These are phyloP conservation scores for Coracias cyanogaster DNA, from an alignment of 2,797 vertebrate genomes.

Conservation along the genomic window DNA sequence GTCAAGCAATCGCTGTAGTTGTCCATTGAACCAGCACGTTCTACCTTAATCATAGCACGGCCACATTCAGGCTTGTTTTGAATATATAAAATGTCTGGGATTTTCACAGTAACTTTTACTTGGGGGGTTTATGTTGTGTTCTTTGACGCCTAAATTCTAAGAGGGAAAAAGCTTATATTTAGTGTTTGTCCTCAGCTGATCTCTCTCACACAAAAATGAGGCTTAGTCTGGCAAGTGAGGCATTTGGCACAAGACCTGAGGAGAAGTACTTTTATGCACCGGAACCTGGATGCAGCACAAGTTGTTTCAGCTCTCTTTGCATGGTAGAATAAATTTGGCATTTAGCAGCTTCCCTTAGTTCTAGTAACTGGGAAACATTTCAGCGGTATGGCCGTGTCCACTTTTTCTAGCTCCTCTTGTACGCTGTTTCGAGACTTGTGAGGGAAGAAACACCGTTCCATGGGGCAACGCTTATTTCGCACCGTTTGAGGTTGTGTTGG, in stretches of 20 bases:
- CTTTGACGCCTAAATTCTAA: not conserved
- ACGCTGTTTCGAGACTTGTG: conserved; percentile 14
- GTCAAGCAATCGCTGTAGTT: not conserved
- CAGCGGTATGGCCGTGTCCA: conserved; percentile 2
- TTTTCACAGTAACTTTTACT: not conserved
- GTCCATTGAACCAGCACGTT: not conserved
- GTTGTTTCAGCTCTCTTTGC: conserved; percentile 67
- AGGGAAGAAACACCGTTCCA: conserved; percentile 23
- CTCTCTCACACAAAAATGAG: conserved; percentile 52
- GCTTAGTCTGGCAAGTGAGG: conserved; percentile 52
- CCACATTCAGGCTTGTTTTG: not conserved
- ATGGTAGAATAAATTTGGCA: conserved; percentile 54
- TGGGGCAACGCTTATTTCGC: conserved; percentile 33
- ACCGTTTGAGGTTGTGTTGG: conserved; percentile 24
- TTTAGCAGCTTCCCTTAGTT: conserved; percentile 53
- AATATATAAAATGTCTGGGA: not conserved
- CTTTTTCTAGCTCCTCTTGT: conserved; percentile 28
- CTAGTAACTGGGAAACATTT: conserved; percentile 68
- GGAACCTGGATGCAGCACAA: conserved; percentile 65
- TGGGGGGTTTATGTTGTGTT: not conserved
- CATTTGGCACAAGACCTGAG: conserved; percentile 63
- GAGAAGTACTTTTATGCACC: conserved; percentile 59
- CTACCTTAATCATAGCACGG: not conserved
- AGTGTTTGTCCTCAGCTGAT: conserved; percentile 53
- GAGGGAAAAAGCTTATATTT: not conserved